These are phyloP conservation scores for Danio jaintianensis DNA, from an alignment of 2,797 vertebrate genomes.

Conservation along the genomic window DNA sequence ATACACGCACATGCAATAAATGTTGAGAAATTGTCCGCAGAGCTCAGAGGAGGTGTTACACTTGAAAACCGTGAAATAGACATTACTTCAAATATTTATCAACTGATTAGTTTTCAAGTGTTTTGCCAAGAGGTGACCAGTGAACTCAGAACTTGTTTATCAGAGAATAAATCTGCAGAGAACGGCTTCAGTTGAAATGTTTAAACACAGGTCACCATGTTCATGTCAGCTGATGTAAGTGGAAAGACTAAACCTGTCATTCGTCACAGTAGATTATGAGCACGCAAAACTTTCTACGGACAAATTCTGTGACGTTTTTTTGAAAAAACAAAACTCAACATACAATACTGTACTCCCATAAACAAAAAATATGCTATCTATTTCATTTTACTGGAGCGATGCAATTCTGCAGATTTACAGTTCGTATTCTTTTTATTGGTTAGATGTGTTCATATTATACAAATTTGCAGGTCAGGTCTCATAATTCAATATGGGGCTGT, in stretches of 20 bases:
- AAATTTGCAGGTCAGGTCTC: too few species aligned
- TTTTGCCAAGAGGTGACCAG: conserved; percentile 11
- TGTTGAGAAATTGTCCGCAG: conserved; percentile 24
- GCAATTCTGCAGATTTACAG: too few species aligned
- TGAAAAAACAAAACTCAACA: too few species aligned
- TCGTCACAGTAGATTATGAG: not conserved
- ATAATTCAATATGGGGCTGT: too few species aligned
- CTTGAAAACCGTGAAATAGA: not conserved
- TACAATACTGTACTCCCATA: too few species aligned
- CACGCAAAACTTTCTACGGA: not conserved
- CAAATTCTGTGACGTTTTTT: too few species aligned
- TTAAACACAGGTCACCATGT: conserved; percentile 26
- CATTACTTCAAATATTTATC: conserved; percentile 10
- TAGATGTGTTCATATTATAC: too few species aligned
- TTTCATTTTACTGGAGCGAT: too few species aligned
- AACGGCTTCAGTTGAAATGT: conserved; percentile 28
- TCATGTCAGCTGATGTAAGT: conserved; percentile 34
- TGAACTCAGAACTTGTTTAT: conserved; percentile 32
- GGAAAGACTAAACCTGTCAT: conserved; percentile 28
- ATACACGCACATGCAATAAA: conserved; percentile 12
- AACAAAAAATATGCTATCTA: too few species aligned
- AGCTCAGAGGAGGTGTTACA: conserved; percentile 25
- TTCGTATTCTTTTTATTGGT: too few species aligned
- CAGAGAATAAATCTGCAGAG: conserved; percentile 29
- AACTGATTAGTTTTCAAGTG: not conserved